Evolutionary conservation across 2,113 vertebrate genomes (phyloP).

Genomic region (Sporophila hypoxantha): DNA sequence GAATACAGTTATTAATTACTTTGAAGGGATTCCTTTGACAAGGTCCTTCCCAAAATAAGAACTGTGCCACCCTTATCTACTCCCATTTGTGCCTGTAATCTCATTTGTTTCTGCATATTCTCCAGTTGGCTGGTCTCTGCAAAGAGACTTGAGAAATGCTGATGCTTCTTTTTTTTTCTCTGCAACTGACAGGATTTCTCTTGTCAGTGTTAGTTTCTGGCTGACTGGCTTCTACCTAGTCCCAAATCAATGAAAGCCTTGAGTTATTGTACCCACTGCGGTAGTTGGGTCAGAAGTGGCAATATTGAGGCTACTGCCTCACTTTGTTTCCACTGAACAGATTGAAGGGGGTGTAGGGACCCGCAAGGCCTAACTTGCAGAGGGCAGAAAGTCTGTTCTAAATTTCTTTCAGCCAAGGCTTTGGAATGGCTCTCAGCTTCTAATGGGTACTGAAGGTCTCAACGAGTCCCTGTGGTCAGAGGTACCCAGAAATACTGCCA

Average conservation of each 20-base stretch:
- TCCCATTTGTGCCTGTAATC: background rate
- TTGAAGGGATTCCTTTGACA: background rate
- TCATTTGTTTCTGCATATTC: background rate
- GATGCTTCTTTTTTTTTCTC: background rate
- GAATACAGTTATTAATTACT: background rate
- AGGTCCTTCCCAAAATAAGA: background rate
- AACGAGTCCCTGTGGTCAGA: background rate
- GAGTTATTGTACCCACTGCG: accelerated
- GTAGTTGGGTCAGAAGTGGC: background rate
- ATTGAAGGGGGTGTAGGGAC: background rate
- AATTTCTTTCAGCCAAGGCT: background rate
- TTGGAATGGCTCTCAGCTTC: background rate
- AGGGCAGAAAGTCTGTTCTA: background rate
- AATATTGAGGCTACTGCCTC: background rate
- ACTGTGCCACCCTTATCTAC: background rate
- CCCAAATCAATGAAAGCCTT: background rate
- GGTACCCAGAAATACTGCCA: background rate
- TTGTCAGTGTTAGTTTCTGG: background rate
- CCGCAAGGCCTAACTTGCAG: background rate
- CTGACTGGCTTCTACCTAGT: background rate
- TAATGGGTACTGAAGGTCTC: background rate
- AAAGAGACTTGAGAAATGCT: background rate
- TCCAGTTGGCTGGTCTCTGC: background rate
- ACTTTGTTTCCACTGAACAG: background rate
- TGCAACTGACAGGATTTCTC: background rate